A percentile compares a stretch with the other conserved stretches of the same genome.
Conservation (phyloP, 1,140 invertebrate species). For the Apocrypta bakeri region DNA sequence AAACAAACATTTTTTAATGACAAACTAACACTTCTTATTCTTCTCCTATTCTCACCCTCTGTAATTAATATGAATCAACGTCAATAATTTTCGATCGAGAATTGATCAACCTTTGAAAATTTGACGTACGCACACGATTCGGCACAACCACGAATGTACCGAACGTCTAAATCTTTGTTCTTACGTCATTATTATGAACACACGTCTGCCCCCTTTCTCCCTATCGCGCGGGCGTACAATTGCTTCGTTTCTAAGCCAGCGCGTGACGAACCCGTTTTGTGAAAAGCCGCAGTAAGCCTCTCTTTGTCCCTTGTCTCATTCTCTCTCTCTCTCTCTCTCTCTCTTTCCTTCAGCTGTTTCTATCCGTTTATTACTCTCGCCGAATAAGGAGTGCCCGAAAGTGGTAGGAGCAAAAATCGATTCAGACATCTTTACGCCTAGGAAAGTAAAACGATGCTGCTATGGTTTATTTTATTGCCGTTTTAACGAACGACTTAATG, state of each 20-base stretch:
- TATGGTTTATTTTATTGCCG: background rate
- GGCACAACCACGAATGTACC: too few species aligned
- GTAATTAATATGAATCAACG: too few species aligned
- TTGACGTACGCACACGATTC: too few species aligned
- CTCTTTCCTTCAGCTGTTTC: background rate
- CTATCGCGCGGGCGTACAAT: background rate
- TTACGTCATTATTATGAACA: background rate
- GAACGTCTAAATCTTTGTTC: too few species aligned
- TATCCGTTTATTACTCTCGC: background rate
- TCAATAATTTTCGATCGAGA: too few species aligned
- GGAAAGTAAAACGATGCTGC: background rate
- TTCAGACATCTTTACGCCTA: background rate
- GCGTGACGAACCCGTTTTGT: constrained; percentile 23
- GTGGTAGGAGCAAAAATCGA: background rate
- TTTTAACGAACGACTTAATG: background rate
- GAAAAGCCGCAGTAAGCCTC: constrained; percentile 17
- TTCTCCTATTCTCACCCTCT: too few species aligned
- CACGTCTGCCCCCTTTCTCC: background rate
- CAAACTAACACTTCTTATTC: too few species aligned
- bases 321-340: background rate
- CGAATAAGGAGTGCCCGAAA: constrained; percentile 15
- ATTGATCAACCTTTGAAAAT: too few species aligned
- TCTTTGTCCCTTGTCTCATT: constrained; percentile 9
- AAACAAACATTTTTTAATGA: too few species aligned
- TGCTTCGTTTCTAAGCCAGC: background rate